Evolutionary conservation across 2,113 vertebrate species (phyloP), one percentile per base, ranked within the genome.

Genomic region (Anthoscopus minutus): DNA sequence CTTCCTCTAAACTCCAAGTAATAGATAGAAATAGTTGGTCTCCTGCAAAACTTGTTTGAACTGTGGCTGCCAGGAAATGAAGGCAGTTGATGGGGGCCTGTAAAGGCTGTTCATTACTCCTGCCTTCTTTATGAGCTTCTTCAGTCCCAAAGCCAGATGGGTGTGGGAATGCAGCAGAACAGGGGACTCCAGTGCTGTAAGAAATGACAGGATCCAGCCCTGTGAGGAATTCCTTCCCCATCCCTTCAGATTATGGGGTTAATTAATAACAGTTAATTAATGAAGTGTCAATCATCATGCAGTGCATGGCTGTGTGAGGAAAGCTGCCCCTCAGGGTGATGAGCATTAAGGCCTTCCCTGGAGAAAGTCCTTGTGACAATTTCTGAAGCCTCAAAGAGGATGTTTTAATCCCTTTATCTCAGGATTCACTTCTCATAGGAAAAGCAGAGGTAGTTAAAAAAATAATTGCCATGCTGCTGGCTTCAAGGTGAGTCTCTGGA

Each of bases 181-280:
- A 42, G 78, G n/a, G 45, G 65, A 69, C 66, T 65, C 2, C 0
- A 11, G 28, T 10, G 10, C 69, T 83, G 88, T 86, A 73, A 73
- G 74, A 45, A 83, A 77, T 33, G 13, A 80, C 9, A 9, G 45
- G 24, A 84, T 85, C 58, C 84, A 74, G 47, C 67, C 51, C 71
- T 80, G 64, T 1, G 1, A 94, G 85, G 79, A 93, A 82, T 77
- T 92, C 74, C 44, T 88, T 27, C 35, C 48, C 15, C 44, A 56
- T 72, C 71, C 79, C 90, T 86, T 83, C 71, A 88, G 89, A 94
- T 77, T 67, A 70, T 19, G 37, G 85, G 90, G 93, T 93, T 96
- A 96, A 96, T 96, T 93, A 93, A 74, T 81, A 94, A 40, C 42
- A 74, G 81, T 79, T 92, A 94, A 94, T 96, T 93, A 96, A 81